A percentile compares a stretch with the other conserved stretches of the same genome.
Evolutionary conservation across 1,140 invertebrate genomes (phyloP).

Genomic region (Sipha flava): DNA sequence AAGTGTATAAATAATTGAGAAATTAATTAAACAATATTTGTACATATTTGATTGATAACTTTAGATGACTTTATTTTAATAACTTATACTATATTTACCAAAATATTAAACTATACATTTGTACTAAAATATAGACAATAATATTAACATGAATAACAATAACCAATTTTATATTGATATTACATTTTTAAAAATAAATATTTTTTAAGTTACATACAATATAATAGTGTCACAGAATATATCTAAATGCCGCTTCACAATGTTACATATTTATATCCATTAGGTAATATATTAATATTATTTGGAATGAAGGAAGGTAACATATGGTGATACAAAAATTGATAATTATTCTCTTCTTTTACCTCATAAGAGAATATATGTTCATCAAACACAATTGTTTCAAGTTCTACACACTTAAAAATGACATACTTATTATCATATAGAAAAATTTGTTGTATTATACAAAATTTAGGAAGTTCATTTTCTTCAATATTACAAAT

Average conservation of each 20-base stretch:
- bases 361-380: neutral
- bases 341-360: neutral
- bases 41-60: too few species aligned
- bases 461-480: neutral
- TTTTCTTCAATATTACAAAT: neutral
- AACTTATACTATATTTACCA: too few species aligned
- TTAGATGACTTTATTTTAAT: too few species aligned
- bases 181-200: too few species aligned
- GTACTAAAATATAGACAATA: too few species aligned
- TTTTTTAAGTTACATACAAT: too few species aligned
- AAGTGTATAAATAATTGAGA: too few species aligned
- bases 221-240: too few species aligned
- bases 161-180: too few species aligned
- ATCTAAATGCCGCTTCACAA: neutral
- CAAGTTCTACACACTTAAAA: neutral
- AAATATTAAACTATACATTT: too few species aligned
- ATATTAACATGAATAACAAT: too few species aligned
- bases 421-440: neutral
- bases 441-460: neutral
- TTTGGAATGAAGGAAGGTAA: neutral
- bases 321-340: neutral
- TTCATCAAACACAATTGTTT: neutral
- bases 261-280: neutral
- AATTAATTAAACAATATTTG: too few species aligned
- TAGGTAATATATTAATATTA: neutral